Conservation (phyloP, 2,888 invertebrate species). For the Druceiella hillmani region DNA sequence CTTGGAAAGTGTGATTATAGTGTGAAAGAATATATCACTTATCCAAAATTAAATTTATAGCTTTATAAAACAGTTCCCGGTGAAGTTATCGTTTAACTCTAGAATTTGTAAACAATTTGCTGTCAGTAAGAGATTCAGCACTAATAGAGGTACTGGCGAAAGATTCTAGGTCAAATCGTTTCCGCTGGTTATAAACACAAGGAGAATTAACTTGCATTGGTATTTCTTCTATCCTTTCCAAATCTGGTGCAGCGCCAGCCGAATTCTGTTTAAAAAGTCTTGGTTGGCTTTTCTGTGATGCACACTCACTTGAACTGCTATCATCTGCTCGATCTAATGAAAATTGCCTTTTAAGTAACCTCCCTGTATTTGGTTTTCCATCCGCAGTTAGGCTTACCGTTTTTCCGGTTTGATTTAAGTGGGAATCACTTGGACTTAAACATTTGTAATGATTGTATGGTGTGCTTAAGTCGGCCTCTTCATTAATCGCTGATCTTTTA, state of each 20-base stretch:
- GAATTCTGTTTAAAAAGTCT: constrained; percentile 57
- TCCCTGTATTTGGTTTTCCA: constrained; percentile 16
- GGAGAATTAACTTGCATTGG: constrained; percentile 35
- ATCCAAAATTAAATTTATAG: too few relatives aligned
- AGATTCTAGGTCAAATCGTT: background rate
- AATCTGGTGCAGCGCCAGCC: constrained; percentile 54
- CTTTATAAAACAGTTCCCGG: background rate
- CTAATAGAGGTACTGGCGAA: background rate
- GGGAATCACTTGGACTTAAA: constrained; percentile 5
- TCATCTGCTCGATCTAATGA: constrained; percentile 58
- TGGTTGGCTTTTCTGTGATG: constrained; percentile 24
- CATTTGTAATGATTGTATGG: constrained; percentile 71
- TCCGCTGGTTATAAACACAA: constrained; percentile 10
- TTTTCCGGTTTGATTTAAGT: background rate
- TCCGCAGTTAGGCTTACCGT: constrained; percentile 2
- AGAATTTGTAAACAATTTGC: background rate
- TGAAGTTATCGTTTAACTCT: background rate
- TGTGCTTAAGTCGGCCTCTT: constrained; percentile 60
- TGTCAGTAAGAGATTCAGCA: constrained; percentile 2
- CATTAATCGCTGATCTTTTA: constrained; percentile 32
- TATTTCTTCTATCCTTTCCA: constrained; percentile 57
- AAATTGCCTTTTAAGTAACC: constrained; percentile 53
- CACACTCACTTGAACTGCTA: constrained; percentile 30
- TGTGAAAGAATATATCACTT: too few relatives aligned
- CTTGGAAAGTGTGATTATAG: too few relatives aligned